Evolutionary conservation across 2,113 vertebrate species (phyloP).

Genomic region (Daphoenositta chrysoptera): DNA sequence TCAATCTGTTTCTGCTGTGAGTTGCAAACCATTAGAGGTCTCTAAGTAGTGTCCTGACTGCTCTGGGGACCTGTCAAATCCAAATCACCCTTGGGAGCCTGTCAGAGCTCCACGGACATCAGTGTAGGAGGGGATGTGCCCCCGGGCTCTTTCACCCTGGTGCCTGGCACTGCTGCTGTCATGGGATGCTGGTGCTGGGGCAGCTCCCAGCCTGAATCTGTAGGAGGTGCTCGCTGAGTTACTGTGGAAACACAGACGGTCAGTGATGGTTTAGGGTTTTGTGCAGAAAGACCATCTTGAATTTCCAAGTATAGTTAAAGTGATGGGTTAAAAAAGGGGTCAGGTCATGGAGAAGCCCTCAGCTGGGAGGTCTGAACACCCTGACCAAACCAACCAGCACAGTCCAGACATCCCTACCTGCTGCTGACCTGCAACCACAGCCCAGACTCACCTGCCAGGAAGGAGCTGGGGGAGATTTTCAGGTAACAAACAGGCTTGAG

Average conservation of each 20-base stretch:
- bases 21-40: not conserved
- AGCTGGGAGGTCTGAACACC: not conserved
- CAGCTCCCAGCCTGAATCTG: not conserved
- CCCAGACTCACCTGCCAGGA: not conserved
- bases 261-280: not conserved
- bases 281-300: not conserved
- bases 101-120: not conserved
- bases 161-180: not conserved
- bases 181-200: not conserved
- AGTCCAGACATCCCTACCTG: not conserved
- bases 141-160: accelerated
- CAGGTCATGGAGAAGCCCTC: not conserved
- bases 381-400: not conserved
- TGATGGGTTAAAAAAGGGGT: not conserved
- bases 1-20: not conserved
- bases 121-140: not conserved
- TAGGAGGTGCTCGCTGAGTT: not conserved
- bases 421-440: not conserved
- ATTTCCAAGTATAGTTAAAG: not conserved
- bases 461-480: not conserved
- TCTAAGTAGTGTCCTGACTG: not conserved
- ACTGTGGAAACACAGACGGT: not conserved
- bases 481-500: not conserved
- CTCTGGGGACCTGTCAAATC: not conserved
- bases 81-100: not conserved